Conservation (phyloP, 2,797 vertebrate genomes). For the Hydrolagus colliei region DNA sequence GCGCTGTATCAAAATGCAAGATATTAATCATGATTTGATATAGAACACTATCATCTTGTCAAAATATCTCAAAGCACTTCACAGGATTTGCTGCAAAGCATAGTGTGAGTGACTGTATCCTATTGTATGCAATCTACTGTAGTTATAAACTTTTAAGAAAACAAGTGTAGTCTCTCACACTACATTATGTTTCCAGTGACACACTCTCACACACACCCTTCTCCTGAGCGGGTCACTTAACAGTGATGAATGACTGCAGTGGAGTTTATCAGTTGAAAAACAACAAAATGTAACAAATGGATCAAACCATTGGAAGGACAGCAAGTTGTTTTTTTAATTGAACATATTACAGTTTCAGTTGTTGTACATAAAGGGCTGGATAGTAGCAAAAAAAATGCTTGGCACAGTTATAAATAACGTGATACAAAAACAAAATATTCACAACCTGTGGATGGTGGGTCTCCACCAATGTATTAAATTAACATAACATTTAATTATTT, state of each 20-base stretch:
- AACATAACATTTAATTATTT: neutral
- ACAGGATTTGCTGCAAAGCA: too few species aligned
- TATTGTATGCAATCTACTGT: too few species aligned
- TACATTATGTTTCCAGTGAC: too few species aligned
- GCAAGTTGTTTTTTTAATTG: constrained; percentile 58
- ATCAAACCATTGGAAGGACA: constrained; percentile 69
- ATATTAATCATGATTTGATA: too few species aligned
- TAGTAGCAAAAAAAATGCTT: constrained; percentile 71
- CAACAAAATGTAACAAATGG: constrained; percentile 63
- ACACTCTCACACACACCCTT: too few species aligned
- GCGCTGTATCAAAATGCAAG: too few species aligned
- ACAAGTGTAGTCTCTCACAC: too few species aligned
- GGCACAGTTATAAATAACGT: constrained; percentile 73
- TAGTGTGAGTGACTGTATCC: too few species aligned
- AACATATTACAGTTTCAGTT: constrained; percentile 66
- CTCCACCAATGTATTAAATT: neutral
- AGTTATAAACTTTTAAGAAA: too few species aligned
- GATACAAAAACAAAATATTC: constrained; percentile 29
- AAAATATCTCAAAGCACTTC: too few species aligned
- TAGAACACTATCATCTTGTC: too few species aligned
- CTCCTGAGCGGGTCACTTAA: neutral
- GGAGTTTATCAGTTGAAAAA: constrained; percentile 77
- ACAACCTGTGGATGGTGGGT: constrained; percentile 22
- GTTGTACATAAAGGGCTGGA: constrained; percentile 60
- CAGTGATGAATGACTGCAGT: constrained; percentile 32